Evolutionary conservation across 2,113 vertebrate species (phyloP), one percentile per base, ranked within the genome.

Genomic region (Neolamprologus caudopunctatus): DNA sequence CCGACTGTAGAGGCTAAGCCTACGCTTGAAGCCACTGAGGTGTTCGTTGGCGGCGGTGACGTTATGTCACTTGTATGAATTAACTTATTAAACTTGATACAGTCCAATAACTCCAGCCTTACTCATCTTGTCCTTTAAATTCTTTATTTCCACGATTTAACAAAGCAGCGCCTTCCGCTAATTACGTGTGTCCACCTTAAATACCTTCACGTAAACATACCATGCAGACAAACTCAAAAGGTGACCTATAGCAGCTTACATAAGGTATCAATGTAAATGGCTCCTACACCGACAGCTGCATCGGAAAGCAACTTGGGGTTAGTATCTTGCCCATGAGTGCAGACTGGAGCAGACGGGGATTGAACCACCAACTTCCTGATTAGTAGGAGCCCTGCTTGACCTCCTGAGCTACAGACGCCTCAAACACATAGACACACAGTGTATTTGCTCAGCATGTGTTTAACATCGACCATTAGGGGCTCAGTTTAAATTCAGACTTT

Each of bases 281-380:
- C 13, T 58, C 24, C 3, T 0, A 57, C 55, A 57, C 13, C 0
- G 0, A 16, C 5, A 0, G 1, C 0, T 58, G 26, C 26, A 31
- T 58, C 3, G 2, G 26, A 58, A 31, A 58, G 8, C 55, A 17
- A 31, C 5, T 17, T 16, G 5, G 26, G 3, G 5, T 58, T 9
- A 61, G 26, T 6, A 31, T 31, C 57, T 61, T 61, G 1, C 57
- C 57, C 57, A 61, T 0, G 28, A 33, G 9, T 2, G 57, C 57
- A 4, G 57, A 31, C 14, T 61, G 57, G 26, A 17, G 57, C 57
- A 61, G 5, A 1, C 3, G 3, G 57, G 57, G 26, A 61, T 61
- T 61, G 57, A 61, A 61, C 26, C 8, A 17, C 57, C 14, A 61
- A 17, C 57, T 31, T 31, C 5, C 57, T 61, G 26, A 31, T 31